Base-by-base conservation (phyloP, 2,113 vertebrate species). In the Nesogale talazaci region DNA sequence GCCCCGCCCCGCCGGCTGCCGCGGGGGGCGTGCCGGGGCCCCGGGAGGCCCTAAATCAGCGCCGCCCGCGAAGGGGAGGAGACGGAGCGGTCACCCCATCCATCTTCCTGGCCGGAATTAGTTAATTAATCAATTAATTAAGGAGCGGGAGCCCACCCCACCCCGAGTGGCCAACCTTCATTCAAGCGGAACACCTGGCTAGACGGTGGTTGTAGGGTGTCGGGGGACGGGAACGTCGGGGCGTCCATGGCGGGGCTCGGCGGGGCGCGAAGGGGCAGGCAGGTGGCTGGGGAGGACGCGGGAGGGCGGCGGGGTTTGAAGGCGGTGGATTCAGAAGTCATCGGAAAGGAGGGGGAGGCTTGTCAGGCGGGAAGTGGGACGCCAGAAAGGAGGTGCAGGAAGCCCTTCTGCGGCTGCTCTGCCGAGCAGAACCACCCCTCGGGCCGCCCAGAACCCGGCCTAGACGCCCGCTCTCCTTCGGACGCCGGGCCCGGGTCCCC, bases 171-270 rank as follows among this genome's bases (percentile, higher is more conserved):
- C n/a, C 34, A 72, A 36, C 0, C n/a, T 12, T 5, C 0, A 0
- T 19, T 15, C 4, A 23, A 15, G 16, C 25, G 1, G 6, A 63
- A 7, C 52, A 12, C 20, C 31, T 1, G 2, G 25, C 22, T 1
- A 16, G 11, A 3, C 1, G 2, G 14, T 4, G 0, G 3, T 31
- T 0, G 31, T 61, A 22, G 0, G 42, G 20, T 34, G 17, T 34
- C 29, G 38, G n/a, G 40, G 4, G 65, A 42, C 16, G 11, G 7
- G 23, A 29, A 40, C 14, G 40, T 8, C 6, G 14, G 17, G 2
- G n/a, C n/a, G 59, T 3, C 52, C 42, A 14, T 22, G 6, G 15
- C 46, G 46, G 46, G 46, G 46, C 46, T 52, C 31, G 6, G 1
- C 38, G 2, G 15, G 17, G 19, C n/a, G 31, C 69, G 72, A 3